phyloP scores from a whole-genome alignment of 2,888 invertebrate genomes.

The Rosalia funebris region DNA sequence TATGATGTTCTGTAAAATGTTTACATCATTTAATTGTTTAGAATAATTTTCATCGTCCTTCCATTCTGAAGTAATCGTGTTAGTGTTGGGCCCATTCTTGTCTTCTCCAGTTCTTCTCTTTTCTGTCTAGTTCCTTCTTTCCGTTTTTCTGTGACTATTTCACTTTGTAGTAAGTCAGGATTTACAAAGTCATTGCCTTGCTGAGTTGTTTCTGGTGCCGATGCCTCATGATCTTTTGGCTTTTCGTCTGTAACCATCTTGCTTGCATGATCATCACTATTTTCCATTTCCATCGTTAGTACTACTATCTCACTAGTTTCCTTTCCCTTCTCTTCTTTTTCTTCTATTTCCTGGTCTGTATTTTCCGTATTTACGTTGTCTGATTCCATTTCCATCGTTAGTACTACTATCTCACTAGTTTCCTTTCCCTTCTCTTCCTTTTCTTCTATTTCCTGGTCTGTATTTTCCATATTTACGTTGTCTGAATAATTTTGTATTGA shows the following conservation, averaged over 20 bases:
- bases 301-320: constrained; percentile 6
- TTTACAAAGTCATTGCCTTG: constrained; percentile 10
- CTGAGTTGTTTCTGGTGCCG: constrained; percentile 8
- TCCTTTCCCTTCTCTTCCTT: not conserved
- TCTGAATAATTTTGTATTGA: not conserved
- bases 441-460: not conserved
- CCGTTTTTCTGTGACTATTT: constrained; percentile 12
- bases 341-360: no score
- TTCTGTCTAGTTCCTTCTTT: constrained; percentile 7
- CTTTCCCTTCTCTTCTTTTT: no score
- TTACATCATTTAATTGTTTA: constrained; percentile 6
- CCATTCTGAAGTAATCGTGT: constrained; percentile 6
- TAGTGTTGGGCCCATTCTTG: constrained; percentile 7
- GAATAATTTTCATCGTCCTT: not conserved
- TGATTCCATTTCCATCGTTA: no score
- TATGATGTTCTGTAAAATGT: constrained; percentile 11
- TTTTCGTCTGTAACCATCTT: constrained; percentile 4
- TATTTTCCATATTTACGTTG: not conserved
- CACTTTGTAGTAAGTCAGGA: constrained; percentile 14
- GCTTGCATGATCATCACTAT: constrained; percentile 7
- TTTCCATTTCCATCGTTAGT: constrained; percentile 11
- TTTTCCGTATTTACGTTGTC: no score
- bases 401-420: no score
- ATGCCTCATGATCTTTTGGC: constrained; percentile 4
- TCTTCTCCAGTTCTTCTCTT: constrained; percentile 11